Base-by-base conservation (phyloP, 2,797 vertebrate genomes). In the Lophius americanus region DNA sequence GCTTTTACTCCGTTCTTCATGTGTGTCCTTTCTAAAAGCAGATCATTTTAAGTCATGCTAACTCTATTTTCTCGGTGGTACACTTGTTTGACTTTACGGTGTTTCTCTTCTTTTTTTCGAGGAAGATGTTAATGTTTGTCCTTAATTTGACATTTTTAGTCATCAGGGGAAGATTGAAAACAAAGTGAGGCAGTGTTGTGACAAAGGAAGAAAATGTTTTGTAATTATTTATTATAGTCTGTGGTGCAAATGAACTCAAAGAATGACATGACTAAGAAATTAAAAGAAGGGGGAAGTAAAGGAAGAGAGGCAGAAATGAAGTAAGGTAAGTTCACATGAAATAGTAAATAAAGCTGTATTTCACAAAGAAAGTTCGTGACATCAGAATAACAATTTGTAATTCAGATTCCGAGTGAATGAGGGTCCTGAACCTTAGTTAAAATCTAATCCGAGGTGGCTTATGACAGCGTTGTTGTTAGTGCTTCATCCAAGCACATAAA, bases 41-140 rank as follows among this genome's bases (percentile, higher is more conserved):
- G 2, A n/a, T 70, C 50, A 66, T 78, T 61, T 65, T 14, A 75
- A 57, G 55, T 66, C 49, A 35, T 51, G 56, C 55, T 46, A 54
- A 67, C 38, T 69, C 73, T 52, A 57, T 73, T 64, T 64, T 70
- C 74, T 50, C 53, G 64, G 12, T 12, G 32, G 38, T n/a, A 43
- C 62, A 44, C 4, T 12, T 44, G 43, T 23, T 23, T 23, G 23
- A 23, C 23, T 23, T 23, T 23, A 23, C 1, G 23, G 23, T 23
- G 33, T 80, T 82, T 79, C 70, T 83, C 60, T 80, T 50, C 74
- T 82, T 71, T 73, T 46, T 64, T 4, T 53, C 35, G 12, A 42
- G 58, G 57, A 59, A 64, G 48, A 35, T 75, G 65, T 76, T 49
- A 65, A 32, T 50, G 43, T 14, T 38, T 57, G 68, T 52, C 42